These are phyloP conservation scores for Protaetia brevitarsis DNA, from an alignment of 1,140 invertebrate species.

Conservation along the genomic window DNA sequence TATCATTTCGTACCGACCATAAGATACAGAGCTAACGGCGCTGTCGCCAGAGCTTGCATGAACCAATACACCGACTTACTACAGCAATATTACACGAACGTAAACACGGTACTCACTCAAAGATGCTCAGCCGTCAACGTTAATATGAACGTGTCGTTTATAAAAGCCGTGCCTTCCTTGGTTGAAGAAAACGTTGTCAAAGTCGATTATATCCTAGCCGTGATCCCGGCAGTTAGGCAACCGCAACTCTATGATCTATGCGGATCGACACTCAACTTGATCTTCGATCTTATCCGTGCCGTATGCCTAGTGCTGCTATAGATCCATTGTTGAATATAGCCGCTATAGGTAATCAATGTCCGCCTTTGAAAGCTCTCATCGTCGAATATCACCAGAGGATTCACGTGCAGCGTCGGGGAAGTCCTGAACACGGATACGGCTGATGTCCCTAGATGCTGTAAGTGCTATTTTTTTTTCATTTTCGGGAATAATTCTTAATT, in stretches of 20 bases:
- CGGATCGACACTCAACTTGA: conserved; percentile 86
- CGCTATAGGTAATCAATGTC: conserved; percentile 86
- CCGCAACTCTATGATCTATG: conserved; percentile 91
- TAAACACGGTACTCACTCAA: conserved; percentile 82
- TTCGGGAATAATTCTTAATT: neutral
- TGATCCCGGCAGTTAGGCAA: conserved; percentile 82
- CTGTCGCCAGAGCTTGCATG: conserved; percentile 77
- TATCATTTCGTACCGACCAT: conserved; percentile 90
- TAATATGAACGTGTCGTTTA: conserved; percentile 90
- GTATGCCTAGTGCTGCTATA: conserved; percentile 85
- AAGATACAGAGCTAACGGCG: conserved; percentile 85
- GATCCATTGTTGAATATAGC: conserved; percentile 86
- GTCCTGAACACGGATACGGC: conserved; percentile 88
- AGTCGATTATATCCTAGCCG: conserved; percentile 84
- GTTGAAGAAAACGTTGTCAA: conserved; percentile 83
- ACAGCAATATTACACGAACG: conserved; percentile 72
- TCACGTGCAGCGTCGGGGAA: conserved; percentile 90
- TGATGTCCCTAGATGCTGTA: conserved; percentile 88
- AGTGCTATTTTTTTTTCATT: conserved; percentile 50
- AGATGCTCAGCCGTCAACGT: conserved; percentile 93
- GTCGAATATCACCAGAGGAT: conserved; percentile 83
- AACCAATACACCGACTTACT: conserved; percentile 83
- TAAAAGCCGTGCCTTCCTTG: conserved; percentile 71
- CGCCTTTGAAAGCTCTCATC: conserved; percentile 80
- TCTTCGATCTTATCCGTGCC: conserved; percentile 93